A percentile compares a stretch with the other conserved stretches of the same genome.
Evolutionary conservation across 1,140 invertebrate genomes (phyloP).

Genomic region (Drosophila prosaltans): DNA sequence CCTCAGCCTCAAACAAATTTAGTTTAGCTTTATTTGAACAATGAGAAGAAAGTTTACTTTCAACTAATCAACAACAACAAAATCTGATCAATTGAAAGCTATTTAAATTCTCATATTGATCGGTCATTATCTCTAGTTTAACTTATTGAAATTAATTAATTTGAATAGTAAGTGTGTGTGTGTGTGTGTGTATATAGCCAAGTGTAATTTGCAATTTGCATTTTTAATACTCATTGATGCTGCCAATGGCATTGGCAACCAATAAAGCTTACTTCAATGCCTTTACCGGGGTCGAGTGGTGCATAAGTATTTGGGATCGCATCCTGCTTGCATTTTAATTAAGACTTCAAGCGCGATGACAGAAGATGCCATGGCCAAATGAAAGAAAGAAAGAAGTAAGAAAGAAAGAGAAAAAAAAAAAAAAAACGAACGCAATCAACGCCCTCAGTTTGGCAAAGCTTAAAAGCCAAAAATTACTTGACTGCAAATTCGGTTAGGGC

Average conservation of each 20-base stretch:
- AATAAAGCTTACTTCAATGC: constrained; percentile 21
- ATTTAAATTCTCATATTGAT: too few relatives aligned
- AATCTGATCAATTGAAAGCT: too few relatives aligned
- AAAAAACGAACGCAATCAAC: constrained; percentile 15
- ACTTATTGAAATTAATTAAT: constrained; percentile 12
- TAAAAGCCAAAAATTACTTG: constrained; percentile 35
- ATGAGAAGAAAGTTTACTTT: too few relatives aligned
- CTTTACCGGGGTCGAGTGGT: constrained; percentile 4
- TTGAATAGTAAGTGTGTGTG: too few relatives aligned
- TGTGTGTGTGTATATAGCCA: not conserved
- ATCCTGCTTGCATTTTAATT: constrained; percentile 39
- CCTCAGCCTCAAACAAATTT: too few relatives aligned
- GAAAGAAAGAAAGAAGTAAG: constrained; percentile 1
- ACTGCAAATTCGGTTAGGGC: constrained; percentile 52
- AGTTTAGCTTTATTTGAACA: too few relatives aligned
- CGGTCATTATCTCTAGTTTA: not conserved
- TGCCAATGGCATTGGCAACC: constrained; percentile 21
- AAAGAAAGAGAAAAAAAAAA: constrained; percentile 5
- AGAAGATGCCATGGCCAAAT: constrained; percentile 13
- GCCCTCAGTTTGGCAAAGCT: constrained; percentile 12
- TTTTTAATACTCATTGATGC: constrained; percentile 5
- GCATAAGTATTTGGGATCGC: constrained; percentile 7
- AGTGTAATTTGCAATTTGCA: constrained; percentile 14
- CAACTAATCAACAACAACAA: too few relatives aligned
- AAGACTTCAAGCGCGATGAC: constrained; percentile 19